Evolutionary conservation across 2,113 vertebrate species (phyloP).

Genomic region (western clawed frog (Xenopus tropicalis)): UCB_Xtro_10.0 CM004445.2:72586501-72587000

Average conservation of each 20-base stretch:
- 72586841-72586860: too few relatives aligned
- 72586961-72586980: too few relatives aligned
- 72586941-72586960: too few relatives aligned
- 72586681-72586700: constrained; percentile 25
- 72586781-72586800: constrained; percentile 23
- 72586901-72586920: too few relatives aligned
- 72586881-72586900: too few relatives aligned
- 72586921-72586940: too few relatives aligned
- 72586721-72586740: constrained; percentile 15
- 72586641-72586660: constrained; percentile 32
- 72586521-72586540: constrained; percentile 37
- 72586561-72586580: constrained; percentile 20
- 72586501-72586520: constrained; percentile 30
- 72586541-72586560: constrained; percentile 31
- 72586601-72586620: constrained; percentile 28
- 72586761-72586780: constrained; percentile 28
- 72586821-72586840: not conserved
- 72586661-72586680: constrained; percentile 27
- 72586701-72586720: constrained; percentile 35
- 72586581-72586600: constrained; percentile 30
- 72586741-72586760: constrained; percentile 26
- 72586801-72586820: constrained; percentile 2
- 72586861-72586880: too few relatives aligned
- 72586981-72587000: too few relatives aligned
- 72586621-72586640: constrained; percentile 39